phyloP scores from a whole-genome alignment of 2,113 vertebrate species.

The Megaptera novaeangliae region DNA sequence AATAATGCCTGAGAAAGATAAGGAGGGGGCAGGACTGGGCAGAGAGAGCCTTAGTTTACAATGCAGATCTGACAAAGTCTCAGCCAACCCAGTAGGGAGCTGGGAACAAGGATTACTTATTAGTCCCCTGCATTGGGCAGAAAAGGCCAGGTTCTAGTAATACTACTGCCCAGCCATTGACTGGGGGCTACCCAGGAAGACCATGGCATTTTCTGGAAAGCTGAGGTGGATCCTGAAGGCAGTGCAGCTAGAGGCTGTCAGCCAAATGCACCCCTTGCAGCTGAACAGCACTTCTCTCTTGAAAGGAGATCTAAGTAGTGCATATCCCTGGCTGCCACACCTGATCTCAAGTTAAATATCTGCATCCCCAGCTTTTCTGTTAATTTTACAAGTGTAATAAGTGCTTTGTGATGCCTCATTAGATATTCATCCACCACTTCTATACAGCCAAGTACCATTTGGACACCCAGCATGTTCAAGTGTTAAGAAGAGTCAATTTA shows the following conservation, averaged over 20 bases:
- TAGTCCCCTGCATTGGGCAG: neutral
- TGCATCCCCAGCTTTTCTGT: neutral
- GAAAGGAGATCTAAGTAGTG: neutral
- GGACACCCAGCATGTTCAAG: neutral
- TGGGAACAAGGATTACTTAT: neutral
- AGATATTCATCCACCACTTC: neutral
- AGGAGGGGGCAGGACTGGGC: neutral
- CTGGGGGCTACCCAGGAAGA: neutral
- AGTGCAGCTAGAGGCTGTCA: neutral
- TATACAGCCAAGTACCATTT: neutral
- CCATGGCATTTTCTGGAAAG: neutral
- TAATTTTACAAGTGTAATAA: neutral
- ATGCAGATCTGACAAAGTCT: neutral
- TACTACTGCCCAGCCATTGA: neutral
- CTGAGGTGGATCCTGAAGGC: neutral
- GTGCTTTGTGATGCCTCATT: neutral
- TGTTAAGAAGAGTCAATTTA: neutral
- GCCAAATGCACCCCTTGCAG: neutral
- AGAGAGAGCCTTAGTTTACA: neutral
- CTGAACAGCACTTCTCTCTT: neutral
- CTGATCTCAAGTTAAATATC: neutral
- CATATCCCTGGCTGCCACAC: neutral
- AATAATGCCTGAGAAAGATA: neutral
- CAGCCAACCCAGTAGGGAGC: neutral
- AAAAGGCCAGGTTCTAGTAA: neutral